Evolutionary conservation across 2,888 invertebrate species (phyloP), one percentile per base, ranked within the genome.

Genomic region (Cotesia congregata): DNA sequence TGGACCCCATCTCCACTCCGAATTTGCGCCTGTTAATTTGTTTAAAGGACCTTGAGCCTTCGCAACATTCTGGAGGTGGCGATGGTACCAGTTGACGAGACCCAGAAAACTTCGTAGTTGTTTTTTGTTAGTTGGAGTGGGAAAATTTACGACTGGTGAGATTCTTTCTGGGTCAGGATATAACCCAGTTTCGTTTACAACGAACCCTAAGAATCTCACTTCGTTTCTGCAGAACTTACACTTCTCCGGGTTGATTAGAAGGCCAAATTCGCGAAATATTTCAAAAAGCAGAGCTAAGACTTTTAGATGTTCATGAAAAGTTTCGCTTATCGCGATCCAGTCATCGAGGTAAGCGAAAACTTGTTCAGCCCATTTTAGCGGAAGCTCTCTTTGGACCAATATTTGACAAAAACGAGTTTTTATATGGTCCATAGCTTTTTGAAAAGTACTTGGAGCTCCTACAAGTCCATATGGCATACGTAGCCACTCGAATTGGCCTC

Each of bases 81-180:
- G 17, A 1, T 17, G 17, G 17, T 80, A 79, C 79, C 78, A 81
- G 6, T 81, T 80, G 0, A 80, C 75, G 0, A 77, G 30, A 5
- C 79, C 78, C 7, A 77, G 78, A 38, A 80, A 80, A 62, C 78
- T 77, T n/a, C 79, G 69, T 1, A 79, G 38, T 62, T 77, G 65
- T 17, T 75, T 74, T 5, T 77, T n/a, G 39, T 78, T 67, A 41
- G 38, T 40, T 20, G 78, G 78, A 1, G 67, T 30, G 1, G 77
- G 76, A n/a, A 75, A 77, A 5, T 80, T 78, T 5, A 77, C 15
- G 5, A 79, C 75, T 6, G 79, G 78, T 70, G 79, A 67, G 6
- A 82, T 75, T 41, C 78, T 77, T n/a, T 78, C 78, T 2, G 79
- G 78, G 17, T 80, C 77, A 5, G 80, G 77, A 38, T 76, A 65